Evolutionary conservation across 2,797 vertebrate genomes (phyloP).

Genomic region (Lemur catta): DNA sequence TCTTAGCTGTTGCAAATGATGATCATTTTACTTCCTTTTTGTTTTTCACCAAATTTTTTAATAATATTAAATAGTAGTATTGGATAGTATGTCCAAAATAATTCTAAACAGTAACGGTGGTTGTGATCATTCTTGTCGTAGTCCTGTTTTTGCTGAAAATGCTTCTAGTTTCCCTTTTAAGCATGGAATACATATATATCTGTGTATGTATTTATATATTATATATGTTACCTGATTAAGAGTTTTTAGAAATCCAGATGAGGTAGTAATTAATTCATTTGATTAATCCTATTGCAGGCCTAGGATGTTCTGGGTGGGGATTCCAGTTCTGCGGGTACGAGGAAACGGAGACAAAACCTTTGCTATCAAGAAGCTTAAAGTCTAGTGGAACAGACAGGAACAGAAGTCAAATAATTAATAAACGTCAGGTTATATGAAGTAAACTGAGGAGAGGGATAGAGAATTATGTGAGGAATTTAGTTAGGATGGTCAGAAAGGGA

Average conservation of each 20-base stretch:
- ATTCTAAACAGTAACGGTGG: background rate
- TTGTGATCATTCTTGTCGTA: background rate
- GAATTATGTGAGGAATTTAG: background rate
- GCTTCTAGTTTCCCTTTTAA: background rate
- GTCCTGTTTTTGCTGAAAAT: background rate
- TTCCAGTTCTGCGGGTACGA: background rate
- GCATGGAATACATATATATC: background rate
- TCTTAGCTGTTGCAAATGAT: background rate
- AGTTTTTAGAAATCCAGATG: background rate
- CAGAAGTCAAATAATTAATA: conserved; percentile 38
- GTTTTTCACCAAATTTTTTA: background rate
- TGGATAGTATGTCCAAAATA: background rate
- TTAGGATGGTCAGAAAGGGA: background rate
- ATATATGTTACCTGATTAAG: background rate
- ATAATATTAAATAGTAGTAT: background rate
- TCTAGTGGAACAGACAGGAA: background rate
- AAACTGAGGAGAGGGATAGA: background rate
- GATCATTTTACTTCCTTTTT: background rate
- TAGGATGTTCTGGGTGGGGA: background rate
- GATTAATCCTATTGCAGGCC: background rate
- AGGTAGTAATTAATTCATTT: background rate
- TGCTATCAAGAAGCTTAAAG: background rate
- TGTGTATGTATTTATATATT: background rate
- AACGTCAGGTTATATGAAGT: background rate
- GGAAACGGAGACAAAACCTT: background rate